A percentile compares a stretch with the other conserved stretches of the same genome.
Evolutionary conservation across 2,888 invertebrate species (phyloP).

Genomic region (Caenorhabditis imperialis): DNA sequence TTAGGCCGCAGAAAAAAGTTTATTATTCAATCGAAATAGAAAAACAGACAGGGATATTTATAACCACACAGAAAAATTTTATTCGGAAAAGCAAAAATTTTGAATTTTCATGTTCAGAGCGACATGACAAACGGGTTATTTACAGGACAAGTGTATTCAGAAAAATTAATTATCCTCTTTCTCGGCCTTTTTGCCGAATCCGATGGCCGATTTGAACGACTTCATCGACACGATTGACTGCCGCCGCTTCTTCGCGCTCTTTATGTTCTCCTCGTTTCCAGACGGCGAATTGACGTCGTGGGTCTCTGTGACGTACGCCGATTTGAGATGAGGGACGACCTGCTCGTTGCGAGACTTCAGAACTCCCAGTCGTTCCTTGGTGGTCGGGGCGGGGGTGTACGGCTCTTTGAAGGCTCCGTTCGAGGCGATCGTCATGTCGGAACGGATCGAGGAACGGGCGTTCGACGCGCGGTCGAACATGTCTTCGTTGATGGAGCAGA

Average conservation of each 20-base stretch:
- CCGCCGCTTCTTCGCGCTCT: conserved; percentile 14
- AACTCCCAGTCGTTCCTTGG: conserved; percentile 15
- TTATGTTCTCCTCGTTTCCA: conserved; percentile 21
- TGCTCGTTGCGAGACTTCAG: conserved; percentile 22
- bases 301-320: conserved; percentile 16
- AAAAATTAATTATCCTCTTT: too few relatives aligned
- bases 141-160: too few relatives aligned
- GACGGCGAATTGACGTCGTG: conserved; percentile 19
- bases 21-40: too few relatives aligned
- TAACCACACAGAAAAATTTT: too few relatives aligned
- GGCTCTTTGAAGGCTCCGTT: conserved; percentile 14
- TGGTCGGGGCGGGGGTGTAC: conserved; percentile 22
- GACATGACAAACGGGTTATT: too few relatives aligned
- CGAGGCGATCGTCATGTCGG: conserved; percentile 1
- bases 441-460: conserved; percentile 3
- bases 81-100: too few relatives aligned
- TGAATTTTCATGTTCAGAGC: too few relatives aligned
- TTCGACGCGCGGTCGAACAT: conserved; percentile 13
- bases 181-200: too few relatives aligned
- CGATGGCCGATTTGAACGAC: too few relatives aligned
- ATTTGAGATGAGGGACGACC: conserved; percentile 20
- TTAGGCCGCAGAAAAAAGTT: too few relatives aligned
- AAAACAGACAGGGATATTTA: too few relatives aligned
- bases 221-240: conserved; percentile 1
- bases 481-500: conserved; percentile 15